phyloP scores from a whole-genome alignment of 2,797 vertebrate species.

The Hipposideros larvatus region DNA sequence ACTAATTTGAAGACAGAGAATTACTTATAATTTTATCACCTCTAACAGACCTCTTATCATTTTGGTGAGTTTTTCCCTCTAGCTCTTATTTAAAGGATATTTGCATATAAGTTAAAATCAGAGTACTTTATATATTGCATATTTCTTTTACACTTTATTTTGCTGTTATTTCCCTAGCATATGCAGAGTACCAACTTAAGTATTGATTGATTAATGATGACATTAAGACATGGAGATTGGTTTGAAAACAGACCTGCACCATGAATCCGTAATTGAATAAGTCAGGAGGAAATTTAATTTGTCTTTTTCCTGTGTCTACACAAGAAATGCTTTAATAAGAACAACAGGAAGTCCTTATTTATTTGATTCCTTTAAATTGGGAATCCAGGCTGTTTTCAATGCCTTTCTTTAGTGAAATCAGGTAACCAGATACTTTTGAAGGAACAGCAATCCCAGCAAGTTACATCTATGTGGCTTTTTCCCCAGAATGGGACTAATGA shows the following conservation, averaged over 20 bases:
- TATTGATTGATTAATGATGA: slow-evolving; percentile 30
- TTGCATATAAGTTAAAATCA: slow-evolving; percentile 53
- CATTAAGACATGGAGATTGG: slow-evolving; percentile 32
- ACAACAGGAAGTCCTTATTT: slow-evolving; percentile 28
- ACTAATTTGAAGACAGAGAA: slow-evolving; percentile 35
- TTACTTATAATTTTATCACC: background rate
- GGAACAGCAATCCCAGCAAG: background rate
- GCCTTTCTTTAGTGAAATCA: background rate
- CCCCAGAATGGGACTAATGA: background rate
- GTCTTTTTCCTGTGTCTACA: slow-evolving; percentile 62
- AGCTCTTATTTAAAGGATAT: slow-evolving; percentile 45
- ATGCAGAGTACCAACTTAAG: slow-evolving; percentile 44
- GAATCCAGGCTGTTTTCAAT: slow-evolving; percentile 27
- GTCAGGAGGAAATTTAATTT: slow-evolving; percentile 74
- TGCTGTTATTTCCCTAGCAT: slow-evolving; percentile 24
- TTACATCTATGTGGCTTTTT: background rate
- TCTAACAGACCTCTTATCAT: background rate
- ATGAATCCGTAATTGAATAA: slow-evolving; percentile 63
- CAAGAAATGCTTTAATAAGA: slow-evolving; percentile 48
- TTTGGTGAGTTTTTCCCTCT: background rate
- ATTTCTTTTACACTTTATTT: slow-evolving; percentile 60
- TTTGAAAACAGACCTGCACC: slow-evolving; percentile 25
- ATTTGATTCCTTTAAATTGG: slow-evolving; percentile 8
- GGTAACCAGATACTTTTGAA: background rate
- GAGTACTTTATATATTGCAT: background rate